Conservation (phyloP, 2,797 vertebrate genomes). For the Pangasius krempfi region DNA sequence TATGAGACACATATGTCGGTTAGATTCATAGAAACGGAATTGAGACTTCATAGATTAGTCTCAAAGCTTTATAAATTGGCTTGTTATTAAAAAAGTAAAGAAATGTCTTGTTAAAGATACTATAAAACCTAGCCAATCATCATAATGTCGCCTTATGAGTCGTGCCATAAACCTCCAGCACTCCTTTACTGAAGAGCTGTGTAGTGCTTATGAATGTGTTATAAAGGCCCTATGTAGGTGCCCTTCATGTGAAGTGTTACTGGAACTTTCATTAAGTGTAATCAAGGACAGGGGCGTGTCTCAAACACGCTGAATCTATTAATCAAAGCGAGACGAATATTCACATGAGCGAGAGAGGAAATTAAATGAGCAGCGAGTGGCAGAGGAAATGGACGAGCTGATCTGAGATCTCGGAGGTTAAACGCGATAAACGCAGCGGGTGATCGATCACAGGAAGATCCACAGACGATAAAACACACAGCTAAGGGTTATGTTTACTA, state of each 20-base stretch:
- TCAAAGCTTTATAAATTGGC: no score
- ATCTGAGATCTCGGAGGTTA: not conserved
- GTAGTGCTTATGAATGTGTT: not conserved
- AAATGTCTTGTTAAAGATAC: no score
- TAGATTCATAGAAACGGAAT: no score
- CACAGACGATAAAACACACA: not conserved
- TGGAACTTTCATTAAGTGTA: not conserved
- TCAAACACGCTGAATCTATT: not conserved
- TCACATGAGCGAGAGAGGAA: not conserved
- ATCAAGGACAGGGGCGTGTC: not conserved
- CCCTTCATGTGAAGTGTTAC: not conserved
- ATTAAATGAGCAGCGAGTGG: not conserved
- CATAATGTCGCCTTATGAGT: not conserved
- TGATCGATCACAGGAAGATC: not conserved
- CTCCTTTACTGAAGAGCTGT: not conserved
- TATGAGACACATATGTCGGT: no score
- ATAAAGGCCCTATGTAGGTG: not conserved
- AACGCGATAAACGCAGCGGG: not conserved
- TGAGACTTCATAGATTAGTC: no score
- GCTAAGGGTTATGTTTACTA: not conserved
- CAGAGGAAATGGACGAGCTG: not conserved
- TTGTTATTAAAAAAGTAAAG: no score
- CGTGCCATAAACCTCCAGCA: no score
- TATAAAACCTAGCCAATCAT: not conserved
- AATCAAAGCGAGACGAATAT: not conserved